These are phyloP conservation scores for Phortica okadai DNA, from an alignment of 2,888 invertebrate genomes.

Conservation along the genomic window DNA sequence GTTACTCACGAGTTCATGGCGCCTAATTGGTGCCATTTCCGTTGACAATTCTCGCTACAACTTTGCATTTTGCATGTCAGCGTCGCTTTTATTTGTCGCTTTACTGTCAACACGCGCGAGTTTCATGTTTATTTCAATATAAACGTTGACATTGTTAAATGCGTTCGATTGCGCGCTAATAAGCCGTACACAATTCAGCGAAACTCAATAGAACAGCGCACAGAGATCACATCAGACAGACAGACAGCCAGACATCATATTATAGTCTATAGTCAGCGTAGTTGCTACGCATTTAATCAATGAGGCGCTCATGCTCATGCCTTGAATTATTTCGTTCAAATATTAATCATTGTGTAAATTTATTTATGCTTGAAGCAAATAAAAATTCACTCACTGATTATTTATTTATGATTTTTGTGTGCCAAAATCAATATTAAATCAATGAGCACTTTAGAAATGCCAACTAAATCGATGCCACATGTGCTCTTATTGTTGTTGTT, in stretches of 20 bases:
- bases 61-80: no score
- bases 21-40: no score
- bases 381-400: conserved; percentile 9
- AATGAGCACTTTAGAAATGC: conserved; percentile 39
- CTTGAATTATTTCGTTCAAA: neutral
- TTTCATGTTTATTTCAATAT: conserved; percentile 43
- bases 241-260: neutral
- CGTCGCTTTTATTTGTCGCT: no score
- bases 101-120: neutral
- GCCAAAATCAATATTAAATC: conserved; percentile 50
- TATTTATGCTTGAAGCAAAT: conserved; percentile 26
- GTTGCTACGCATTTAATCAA: neutral
- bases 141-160: neutral
- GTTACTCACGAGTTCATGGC: no score
- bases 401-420: conserved; percentile 10
- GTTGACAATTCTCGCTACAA: no score
- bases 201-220: no score
- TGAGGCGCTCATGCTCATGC: neutral
- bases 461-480: neutral
- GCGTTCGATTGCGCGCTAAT: neutral
- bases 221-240: neutral
- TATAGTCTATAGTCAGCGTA: neutral
- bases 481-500: neutral
- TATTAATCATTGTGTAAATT: neutral
- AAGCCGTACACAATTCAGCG: no score